Evolutionary conservation across 2,888 invertebrate genomes (phyloP).

Genomic region (Drosophila lacicola): DNA sequence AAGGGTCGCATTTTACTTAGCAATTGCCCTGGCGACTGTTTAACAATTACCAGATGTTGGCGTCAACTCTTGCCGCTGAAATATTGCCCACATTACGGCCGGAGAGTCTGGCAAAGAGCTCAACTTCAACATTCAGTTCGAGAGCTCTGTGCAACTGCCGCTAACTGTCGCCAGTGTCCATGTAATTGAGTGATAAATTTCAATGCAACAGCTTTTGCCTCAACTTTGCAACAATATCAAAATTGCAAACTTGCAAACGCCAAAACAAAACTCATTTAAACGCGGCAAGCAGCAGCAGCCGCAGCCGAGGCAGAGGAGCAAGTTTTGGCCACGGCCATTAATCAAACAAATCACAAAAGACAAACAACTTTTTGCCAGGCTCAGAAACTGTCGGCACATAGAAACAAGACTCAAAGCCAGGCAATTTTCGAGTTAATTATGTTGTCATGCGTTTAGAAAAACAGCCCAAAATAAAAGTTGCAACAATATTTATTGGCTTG

Average conservation of each 20-base stretch:
- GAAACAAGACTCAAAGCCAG: slow-evolving; percentile 19
- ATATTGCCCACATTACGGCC: slow-evolving; percentile 47
- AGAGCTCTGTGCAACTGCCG: slow-evolving; percentile 15
- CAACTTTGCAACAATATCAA: slow-evolving; percentile 40
- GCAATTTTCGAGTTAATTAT: slow-evolving; percentile 69
- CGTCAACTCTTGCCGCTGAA: slow-evolving; percentile 40
- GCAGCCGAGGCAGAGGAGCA: slow-evolving; percentile 27
- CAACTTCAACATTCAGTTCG: slow-evolving; percentile 33
- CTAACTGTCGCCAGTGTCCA: slow-evolving; percentile 64
- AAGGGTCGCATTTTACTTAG: slow-evolving; percentile 72
- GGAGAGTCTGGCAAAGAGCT: slow-evolving; percentile 24
- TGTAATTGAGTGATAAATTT: slow-evolving; percentile 76
- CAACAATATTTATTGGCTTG: slow-evolving; percentile 25
- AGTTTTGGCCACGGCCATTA: slow-evolving; percentile 53
- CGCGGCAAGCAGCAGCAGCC: slow-evolving; percentile 2
- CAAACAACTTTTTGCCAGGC: slow-evolving; percentile 33
- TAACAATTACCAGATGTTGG: slow-evolving; percentile 83
- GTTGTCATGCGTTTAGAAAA: slow-evolving; percentile 63
- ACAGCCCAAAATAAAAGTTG: slow-evolving; percentile 27
- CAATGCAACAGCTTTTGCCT: slow-evolving; percentile 41
- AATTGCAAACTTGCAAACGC: slow-evolving; percentile 39
- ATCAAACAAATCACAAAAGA: slow-evolving; percentile 46
- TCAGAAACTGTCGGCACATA: slow-evolving; percentile 36
- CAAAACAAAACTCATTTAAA: slow-evolving; percentile 56
- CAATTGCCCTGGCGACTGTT: slow-evolving; percentile 52